Percentiles rank a stretch among this genome's conserved stretches.
Evolutionary conservation across 2,113 vertebrate species (phyloP).

Genomic region (Prunella fulvescens): DNA sequence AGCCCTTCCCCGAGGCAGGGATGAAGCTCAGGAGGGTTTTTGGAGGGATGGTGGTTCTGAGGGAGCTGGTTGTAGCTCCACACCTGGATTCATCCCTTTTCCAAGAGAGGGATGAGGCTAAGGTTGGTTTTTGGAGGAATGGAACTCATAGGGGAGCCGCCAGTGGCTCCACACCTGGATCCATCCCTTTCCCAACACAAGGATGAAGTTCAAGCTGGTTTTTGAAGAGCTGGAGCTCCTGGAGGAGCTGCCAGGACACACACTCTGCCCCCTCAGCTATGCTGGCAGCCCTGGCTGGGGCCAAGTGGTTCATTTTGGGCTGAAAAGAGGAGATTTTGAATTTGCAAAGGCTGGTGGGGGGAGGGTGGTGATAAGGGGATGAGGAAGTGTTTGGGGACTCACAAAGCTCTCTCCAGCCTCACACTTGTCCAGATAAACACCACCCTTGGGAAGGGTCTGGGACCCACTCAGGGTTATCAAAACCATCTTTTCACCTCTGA

Average conservation of each 20-base stretch:
- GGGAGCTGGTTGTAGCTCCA: background rate
- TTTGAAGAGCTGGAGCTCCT: background rate
- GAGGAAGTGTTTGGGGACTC: background rate
- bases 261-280: fast-evolving
- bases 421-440: fast-evolving
- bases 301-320: background rate
- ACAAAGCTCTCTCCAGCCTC: background rate
- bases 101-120: too few relatives aligned
- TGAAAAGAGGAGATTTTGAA: background rate
- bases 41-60: fast-evolving
- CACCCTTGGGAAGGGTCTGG: background rate
- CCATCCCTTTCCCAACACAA: background rate
- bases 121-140: background rate
- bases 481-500: background rate
- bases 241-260: background rate
- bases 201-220: background rate
- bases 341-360: background rate
- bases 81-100: background rate
- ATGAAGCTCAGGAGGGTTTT: too few relatives aligned
- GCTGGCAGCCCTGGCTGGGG: background rate
- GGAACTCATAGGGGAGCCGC: fast-evolving
- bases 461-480: background rate
- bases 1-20: background rate
- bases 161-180: background rate
- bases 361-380: background rate